Evolutionary conservation across 1,140 invertebrate species (phyloP).

Genomic region (Anastatus disparis): DNA sequence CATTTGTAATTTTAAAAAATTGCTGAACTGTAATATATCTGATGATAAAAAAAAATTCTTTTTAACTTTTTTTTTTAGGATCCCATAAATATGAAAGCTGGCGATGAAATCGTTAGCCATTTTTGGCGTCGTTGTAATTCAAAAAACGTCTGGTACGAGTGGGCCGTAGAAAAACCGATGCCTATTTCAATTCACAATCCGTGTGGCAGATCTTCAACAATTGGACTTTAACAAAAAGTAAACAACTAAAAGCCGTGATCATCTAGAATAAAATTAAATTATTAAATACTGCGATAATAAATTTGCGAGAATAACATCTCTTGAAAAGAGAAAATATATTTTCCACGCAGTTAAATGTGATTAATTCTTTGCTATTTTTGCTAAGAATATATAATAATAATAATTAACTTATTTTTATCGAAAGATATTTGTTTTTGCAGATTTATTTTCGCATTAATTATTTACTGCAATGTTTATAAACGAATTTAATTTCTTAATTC

Average conservation of each 20-base stretch:
- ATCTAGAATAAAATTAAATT: not conserved
- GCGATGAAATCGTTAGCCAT: conserved; percentile 79
- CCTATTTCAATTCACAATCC: conserved; percentile 80
- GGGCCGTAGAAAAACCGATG: conserved; percentile 81
- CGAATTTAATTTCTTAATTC: conserved; percentile 2
- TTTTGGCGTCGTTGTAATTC: conserved; percentile 86
- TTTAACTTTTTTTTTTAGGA: conserved; percentile 69
- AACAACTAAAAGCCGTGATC: not conserved
- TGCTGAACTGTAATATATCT: not conserved
- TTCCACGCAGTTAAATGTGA: not conserved
- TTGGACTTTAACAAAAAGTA: conserved; percentile 64
- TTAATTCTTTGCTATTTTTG: not conserved
- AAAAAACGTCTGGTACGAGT: conserved; percentile 96
- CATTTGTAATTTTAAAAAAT: conserved; percentile 20
- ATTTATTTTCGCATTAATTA: too few species aligned
- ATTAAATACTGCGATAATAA: not conserved
- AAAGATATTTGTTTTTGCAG: too few species aligned
- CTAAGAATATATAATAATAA: not conserved
- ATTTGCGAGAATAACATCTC: not conserved
- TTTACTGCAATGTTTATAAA: not conserved
- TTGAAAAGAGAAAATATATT: not conserved
- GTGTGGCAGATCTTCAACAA: conserved; percentile 81
- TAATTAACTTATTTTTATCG: too few species aligned
- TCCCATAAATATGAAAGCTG: conserved; percentile 78
- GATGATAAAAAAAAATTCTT: conserved; percentile 12